Conservation (phyloP, 2,797 vertebrate species). For the Anguilla obscura region DNA sequence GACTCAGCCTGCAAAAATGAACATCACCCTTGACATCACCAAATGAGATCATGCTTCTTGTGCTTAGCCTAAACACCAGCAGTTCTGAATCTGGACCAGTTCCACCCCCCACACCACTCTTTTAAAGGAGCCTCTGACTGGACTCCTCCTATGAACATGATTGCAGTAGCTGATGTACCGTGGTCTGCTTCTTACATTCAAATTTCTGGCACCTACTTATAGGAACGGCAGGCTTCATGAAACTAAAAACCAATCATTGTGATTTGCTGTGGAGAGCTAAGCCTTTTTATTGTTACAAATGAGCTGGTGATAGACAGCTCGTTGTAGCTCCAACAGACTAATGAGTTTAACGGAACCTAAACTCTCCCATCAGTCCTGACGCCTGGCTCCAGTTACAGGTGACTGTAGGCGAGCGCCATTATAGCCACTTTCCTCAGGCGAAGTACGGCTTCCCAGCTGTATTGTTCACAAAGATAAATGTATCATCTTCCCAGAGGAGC, state of each 20-base stretch:
- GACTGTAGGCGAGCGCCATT: background rate
- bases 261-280: background rate
- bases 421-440: background rate
- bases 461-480: background rate
- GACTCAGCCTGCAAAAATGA: slow-evolving; percentile 80
- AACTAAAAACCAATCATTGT: background rate
- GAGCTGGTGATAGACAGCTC: too few species aligned
- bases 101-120: background rate
- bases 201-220: background rate
- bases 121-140: background rate
- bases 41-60: background rate
- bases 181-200: background rate
- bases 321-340: background rate
- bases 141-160: background rate
- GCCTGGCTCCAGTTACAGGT: background rate
- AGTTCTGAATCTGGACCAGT: background rate
- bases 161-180: background rate
- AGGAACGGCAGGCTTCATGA: background rate
- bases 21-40: slow-evolving; percentile 5
- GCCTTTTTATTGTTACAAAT: background rate
- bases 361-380: background rate
- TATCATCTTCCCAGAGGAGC: background rate
- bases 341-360: background rate
- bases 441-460: background rate
- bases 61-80: background rate